Evolutionary conservation across 2,888 invertebrate species (phyloP).

Genomic region (Protodeltote pygarga): DNA sequence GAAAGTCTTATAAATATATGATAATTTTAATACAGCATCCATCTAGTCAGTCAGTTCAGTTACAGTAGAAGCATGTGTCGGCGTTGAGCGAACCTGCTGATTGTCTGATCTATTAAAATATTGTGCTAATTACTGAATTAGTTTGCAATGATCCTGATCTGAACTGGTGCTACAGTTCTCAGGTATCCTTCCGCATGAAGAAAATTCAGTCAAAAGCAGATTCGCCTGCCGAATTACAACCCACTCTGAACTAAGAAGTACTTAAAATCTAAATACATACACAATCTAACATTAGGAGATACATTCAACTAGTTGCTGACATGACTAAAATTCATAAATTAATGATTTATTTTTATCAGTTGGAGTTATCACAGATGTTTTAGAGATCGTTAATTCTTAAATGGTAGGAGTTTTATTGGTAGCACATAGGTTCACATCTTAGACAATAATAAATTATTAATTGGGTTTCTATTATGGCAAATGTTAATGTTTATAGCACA

Average conservation of each 20-base stretch:
- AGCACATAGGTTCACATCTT: conserved; percentile 58
- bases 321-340: conserved; percentile 79
- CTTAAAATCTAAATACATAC: conserved; percentile 54
- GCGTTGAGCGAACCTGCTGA: conserved; percentile 20
- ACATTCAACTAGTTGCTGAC: conserved; percentile 62
- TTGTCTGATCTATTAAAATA: background rate
- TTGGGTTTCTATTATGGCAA: conserved; percentile 59
- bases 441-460: conserved; percentile 57
- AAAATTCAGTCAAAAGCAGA: conserved; percentile 8
- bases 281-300: conserved; percentile 64
- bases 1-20: conserved; percentile 45
- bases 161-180: no score
- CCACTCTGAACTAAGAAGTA: conserved; percentile 45
- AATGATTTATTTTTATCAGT: conserved; percentile 80
- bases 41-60: conserved; percentile 71
- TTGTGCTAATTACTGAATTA: background rate
- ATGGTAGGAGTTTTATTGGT: conserved; percentile 76
- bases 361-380: conserved; percentile 85
- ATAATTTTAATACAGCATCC: conserved; percentile 66
- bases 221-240: conserved; percentile 34
- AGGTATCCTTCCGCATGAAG: no score
- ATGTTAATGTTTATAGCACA: conserved; percentile 40
- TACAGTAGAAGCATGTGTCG: conserved; percentile 37
- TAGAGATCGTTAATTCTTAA: conserved; percentile 85
- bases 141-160: no score